These are phyloP conservation scores for Euphonia xanthogaster DNA, from an alignment of 2,797 vertebrate genomes.

Conservation along the genomic window DNA sequence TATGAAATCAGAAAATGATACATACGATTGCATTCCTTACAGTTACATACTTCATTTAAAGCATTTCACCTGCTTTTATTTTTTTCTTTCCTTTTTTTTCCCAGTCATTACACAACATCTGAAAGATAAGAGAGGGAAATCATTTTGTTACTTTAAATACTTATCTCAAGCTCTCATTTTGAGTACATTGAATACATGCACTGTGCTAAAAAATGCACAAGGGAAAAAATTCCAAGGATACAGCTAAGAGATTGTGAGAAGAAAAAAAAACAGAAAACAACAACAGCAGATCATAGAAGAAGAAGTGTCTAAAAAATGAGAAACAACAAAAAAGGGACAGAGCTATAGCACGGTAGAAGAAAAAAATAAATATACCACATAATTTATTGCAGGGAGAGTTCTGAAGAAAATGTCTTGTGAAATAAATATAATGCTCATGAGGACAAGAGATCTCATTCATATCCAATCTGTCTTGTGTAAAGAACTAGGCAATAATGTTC, in stretches of 20 bases:
- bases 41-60: neutral
- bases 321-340: constrained; percentile 46
- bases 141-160: constrained; percentile 60
- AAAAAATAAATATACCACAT: constrained; percentile 70
- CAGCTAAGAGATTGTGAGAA: constrained; percentile 51
- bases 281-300: constrained; percentile 52
- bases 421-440: constrained; percentile 67
- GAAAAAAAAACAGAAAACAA: constrained; percentile 33
- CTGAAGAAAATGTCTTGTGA: constrained; percentile 68
- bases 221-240: constrained; percentile 51
- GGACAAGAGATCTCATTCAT: constrained; percentile 62
- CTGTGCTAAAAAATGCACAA: constrained; percentile 54
- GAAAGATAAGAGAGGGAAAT: constrained; percentile 53
- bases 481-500: constrained; percentile 72
- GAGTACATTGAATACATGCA: neutral
- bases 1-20: neutral
- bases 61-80: constrained; percentile 17
- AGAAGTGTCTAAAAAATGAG: constrained; percentile 68
- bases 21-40: neutral
- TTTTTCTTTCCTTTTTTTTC: neutral
- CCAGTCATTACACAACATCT: constrained; percentile 51
- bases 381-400: constrained; percentile 68
- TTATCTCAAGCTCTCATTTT: constrained; percentile 46
- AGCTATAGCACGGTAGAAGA: constrained; percentile 58
- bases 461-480: constrained; percentile 75